Conservation (phyloP, 1,140 invertebrate species). For the Caenorhabditis latens region DNA sequence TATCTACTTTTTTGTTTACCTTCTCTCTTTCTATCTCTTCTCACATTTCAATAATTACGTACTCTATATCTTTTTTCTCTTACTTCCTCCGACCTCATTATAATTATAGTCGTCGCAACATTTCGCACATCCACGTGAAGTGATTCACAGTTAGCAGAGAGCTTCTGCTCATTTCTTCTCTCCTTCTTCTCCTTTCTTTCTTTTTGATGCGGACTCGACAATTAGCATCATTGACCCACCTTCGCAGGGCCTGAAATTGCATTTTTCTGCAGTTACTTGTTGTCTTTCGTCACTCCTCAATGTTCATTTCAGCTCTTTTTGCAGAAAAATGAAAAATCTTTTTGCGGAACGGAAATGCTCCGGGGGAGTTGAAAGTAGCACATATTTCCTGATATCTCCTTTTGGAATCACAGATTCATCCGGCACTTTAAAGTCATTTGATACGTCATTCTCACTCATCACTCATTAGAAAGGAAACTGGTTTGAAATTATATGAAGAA, state of each 20-base stretch:
- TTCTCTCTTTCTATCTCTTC: not conserved
- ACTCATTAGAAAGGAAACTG: conserved; percentile 7
- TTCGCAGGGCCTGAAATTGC: not conserved
- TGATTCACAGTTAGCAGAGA: not conserved
- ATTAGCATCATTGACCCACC: conserved; percentile 49
- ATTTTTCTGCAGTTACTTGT: conserved; percentile 19
- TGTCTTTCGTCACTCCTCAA: conserved; percentile 2
- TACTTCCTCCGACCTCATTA: conserved; percentile 11
- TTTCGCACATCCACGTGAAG: conserved; percentile 19
- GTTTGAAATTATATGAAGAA: not conserved
- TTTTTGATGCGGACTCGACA: conserved; percentile 6
- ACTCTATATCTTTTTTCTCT: conserved; percentile 22
- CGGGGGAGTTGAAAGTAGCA: conserved; percentile 9
- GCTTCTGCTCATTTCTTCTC: not conserved
- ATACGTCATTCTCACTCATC: conserved; percentile 4
- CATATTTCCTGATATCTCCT: not conserved
- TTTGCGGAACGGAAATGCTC: conserved; percentile 12
- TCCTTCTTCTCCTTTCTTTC: not conserved
- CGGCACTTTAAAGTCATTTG: conserved; percentile 32
- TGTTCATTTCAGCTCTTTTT: not conserved
- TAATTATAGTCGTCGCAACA: conserved; percentile 23
- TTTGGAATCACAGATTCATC: conserved; percentile 1
- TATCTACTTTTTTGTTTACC: conserved; percentile 20
- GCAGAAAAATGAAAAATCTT: not conserved
- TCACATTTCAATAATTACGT: conserved; percentile 14